phyloP scores from a whole-genome alignment of 1,140 invertebrate species.

The Drosophila rufa region DNA sequence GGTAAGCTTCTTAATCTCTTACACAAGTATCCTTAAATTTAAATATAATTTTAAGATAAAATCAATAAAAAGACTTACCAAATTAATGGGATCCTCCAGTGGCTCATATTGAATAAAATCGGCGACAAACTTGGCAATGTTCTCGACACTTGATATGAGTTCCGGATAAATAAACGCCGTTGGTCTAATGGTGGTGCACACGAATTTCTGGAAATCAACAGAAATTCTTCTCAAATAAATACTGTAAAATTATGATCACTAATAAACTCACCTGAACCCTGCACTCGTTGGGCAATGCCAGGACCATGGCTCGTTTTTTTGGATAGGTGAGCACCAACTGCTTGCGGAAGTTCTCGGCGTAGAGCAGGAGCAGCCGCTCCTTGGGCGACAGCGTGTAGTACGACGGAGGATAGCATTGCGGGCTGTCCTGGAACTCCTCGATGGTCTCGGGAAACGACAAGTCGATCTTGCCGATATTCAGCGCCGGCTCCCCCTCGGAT shows the following conservation, averaged over 20 bases:
- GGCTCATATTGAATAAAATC: slow-evolving; percentile 87
- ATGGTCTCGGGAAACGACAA: slow-evolving; percentile 74
- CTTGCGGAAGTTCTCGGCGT: slow-evolving; percentile 93
- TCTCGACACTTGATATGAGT: slow-evolving; percentile 86
- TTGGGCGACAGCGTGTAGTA: slow-evolving; percentile 91
- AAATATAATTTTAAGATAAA: too few species aligned
- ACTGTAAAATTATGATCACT: neutral
- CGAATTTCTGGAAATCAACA: slow-evolving; percentile 87
- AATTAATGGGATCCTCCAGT: slow-evolving; percentile 84
- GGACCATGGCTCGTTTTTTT: slow-evolving; percentile 89
- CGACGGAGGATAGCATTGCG: slow-evolving; percentile 87
- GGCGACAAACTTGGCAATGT: slow-evolving; percentile 87
- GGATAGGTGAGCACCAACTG: slow-evolving; percentile 89
- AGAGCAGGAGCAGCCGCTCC: slow-evolving; percentile 91
- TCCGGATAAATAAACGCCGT: slow-evolving; percentile 87
- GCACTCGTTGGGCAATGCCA: slow-evolving; percentile 93
- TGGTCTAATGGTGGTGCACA: slow-evolving; percentile 88
- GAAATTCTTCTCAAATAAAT: neutral
- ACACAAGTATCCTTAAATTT: too few species aligned
- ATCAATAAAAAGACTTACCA: slow-evolving; percentile 84
- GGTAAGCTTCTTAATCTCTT: too few species aligned
- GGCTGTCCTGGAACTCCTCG: slow-evolving; percentile 57
- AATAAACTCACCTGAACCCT: slow-evolving; percentile 87
- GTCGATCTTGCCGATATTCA: slow-evolving; percentile 69
- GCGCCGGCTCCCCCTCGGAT: slow-evolving; percentile 61